Conservation (phyloP, 1,140 invertebrate genomes). For the Sitophilus oryzae region DNA sequence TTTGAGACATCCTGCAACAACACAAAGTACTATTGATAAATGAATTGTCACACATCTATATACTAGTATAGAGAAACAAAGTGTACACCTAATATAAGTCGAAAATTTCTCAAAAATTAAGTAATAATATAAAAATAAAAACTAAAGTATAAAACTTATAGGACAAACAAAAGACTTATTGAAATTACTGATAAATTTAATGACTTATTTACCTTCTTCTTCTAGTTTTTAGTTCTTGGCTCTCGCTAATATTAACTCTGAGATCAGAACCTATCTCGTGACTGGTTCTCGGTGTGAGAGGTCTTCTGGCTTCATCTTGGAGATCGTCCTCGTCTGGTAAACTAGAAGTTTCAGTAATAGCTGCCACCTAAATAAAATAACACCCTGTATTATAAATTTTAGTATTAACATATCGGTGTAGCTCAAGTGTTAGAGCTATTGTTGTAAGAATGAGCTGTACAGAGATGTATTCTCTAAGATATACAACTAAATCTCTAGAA, state of each 20-base stretch:
- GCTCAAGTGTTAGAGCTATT: too few relatives aligned
- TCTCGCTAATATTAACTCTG: conserved; percentile 42
- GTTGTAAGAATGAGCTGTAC: too few relatives aligned
- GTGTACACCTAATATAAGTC: too few relatives aligned
- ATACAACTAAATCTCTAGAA: too few relatives aligned
- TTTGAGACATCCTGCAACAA: conserved; percentile 41
- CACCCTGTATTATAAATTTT: too few relatives aligned
- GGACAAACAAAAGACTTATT: neutral
- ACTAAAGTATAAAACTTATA: neutral
- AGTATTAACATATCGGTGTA: too few relatives aligned
- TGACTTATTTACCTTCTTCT: conserved; percentile 33
- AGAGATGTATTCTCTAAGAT: too few relatives aligned
- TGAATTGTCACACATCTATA: too few relatives aligned
- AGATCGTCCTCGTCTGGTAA: conserved; percentile 34
- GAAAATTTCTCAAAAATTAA: too few relatives aligned
- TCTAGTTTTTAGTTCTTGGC: conserved; percentile 42
- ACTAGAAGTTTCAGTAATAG: conserved; percentile 39
- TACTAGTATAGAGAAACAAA: too few relatives aligned
- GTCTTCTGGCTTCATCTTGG: conserved; percentile 21
- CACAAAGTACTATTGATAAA: neutral
- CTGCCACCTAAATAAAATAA: conserved; percentile 34
- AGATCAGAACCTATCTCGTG: conserved; percentile 45
- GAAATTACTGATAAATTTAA: neutral
- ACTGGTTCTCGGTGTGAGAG: conserved; percentile 39
- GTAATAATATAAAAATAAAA: too few relatives aligned